Evolutionary conservation across 2,797 vertebrate species (phyloP), one percentile per base, ranked within the genome.

Genomic region (Cryptoblepharus egeriae): DNA sequence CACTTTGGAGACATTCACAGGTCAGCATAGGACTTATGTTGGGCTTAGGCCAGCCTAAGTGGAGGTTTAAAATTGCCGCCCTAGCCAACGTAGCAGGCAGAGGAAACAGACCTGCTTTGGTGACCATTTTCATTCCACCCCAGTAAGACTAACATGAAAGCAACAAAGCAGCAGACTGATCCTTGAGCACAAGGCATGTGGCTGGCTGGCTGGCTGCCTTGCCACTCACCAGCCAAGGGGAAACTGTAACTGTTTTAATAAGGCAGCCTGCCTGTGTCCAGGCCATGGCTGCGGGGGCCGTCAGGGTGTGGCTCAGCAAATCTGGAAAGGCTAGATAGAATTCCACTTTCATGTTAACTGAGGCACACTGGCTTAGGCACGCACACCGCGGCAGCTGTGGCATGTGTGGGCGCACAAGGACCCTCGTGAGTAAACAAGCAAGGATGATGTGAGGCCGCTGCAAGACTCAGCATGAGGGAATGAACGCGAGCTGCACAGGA

Each of bases 311-410:
- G 58, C 76, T 65, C 84, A 79, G 85, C 82, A 28, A 3, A 79
- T 32, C 64, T 78, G 55, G 70, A 28, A 85, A 69, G 57, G 67
- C 84, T 80, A 89, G 85, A 87, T 80, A 89, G 85, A 87, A 88
- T 86, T 90, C 80, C 77, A 80, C 2, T 84, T 88, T 85, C 69
- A 39, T 82, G 55, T 71, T 76, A 49, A 64, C 37, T 73, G 49
- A 64, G 77, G 79, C 75, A 32, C 55, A 52, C 30, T 2, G 26
- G 82, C 37, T 2, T 26, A 30, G 0, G 9, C 87, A 68, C 1
- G 24, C 1, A 6, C 86, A 64, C 1, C 68, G 0, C 3, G n/a
- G 24, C 30, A 0, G n/a, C 28, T 70, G 55, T 2, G 2, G 20
- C 68, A 70, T 80, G 71, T 0, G 6, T 28, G 32, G 55, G 57